Evolutionary conservation across 2,888 invertebrate genomes (phyloP).

Genomic region (Dendrolimus pini): DNA sequence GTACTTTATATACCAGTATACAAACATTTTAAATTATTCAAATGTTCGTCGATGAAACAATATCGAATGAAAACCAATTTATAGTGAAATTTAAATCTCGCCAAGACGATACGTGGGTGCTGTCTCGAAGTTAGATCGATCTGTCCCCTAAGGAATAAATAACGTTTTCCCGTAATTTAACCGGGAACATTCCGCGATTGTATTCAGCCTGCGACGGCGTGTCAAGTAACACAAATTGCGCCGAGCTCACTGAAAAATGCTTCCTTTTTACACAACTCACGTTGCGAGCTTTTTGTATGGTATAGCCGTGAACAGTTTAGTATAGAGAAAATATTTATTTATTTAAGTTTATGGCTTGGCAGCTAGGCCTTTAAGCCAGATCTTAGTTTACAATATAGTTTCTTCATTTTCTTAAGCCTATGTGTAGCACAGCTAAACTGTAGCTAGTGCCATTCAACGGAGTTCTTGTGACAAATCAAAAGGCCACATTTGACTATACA

Average conservation of each 20-base stretch:
- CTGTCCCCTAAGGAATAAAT: conserved; percentile 42
- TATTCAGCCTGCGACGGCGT: conserved; percentile 33
- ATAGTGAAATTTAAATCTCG: not conserved
- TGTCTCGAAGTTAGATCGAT: conserved; percentile 36
- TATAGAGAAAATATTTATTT: too few species aligned
- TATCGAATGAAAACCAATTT: not conserved
- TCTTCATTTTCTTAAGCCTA: too few species aligned
- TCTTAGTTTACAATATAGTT: too few species aligned
- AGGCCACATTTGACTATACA: too few species aligned
- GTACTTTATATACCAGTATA: too few species aligned
- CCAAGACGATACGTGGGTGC: conserved; percentile 6
- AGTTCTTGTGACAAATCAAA: too few species aligned
- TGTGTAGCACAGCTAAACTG: too few species aligned
- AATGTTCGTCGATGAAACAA: not conserved
- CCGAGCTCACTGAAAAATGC: conserved; percentile 46
- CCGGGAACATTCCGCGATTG: conserved; percentile 41
- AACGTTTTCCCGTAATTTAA: conserved; percentile 49
- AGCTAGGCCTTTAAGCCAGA: too few species aligned
- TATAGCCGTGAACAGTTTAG: too few species aligned
- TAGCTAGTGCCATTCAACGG: too few species aligned
- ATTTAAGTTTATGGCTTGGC: too few species aligned
- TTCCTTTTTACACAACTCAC: conserved; percentile 39
- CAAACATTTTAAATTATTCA: too few species aligned
- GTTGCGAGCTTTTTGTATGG: not conserved
- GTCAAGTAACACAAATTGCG: conserved; percentile 55